Conservation (phyloP, 2,888 invertebrate genomes). For the Eupithecia dodoneata region DNA sequence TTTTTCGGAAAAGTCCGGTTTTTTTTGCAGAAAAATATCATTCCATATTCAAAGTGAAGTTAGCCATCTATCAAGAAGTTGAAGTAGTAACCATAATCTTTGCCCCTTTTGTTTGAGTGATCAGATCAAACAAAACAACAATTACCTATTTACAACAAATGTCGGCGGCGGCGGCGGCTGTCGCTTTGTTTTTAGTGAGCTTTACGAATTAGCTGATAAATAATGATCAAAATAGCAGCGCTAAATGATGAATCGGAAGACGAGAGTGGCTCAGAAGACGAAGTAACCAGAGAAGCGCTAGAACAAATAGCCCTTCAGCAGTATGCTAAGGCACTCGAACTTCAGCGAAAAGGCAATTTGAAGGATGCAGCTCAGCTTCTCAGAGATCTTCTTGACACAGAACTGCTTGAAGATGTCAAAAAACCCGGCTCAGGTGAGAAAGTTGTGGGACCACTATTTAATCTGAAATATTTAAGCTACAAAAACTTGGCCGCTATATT, state of each 20-base stretch:
- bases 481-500: constrained; percentile 91
- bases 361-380: constrained; percentile 88
- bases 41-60: too few species aligned
- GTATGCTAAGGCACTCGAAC: constrained; percentile 90
- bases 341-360: constrained; percentile 86
- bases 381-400: constrained; percentile 86
- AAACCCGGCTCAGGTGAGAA: constrained; percentile 81
- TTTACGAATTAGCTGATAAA: constrained; percentile 12
- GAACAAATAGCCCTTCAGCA: constrained; percentile 92
- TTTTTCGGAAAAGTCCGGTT: background rate
- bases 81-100: too few species aligned
- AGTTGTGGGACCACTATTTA: constrained; percentile 85
- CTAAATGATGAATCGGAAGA: constrained; percentile 86
- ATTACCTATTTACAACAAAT: background rate
- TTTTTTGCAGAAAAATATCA: too few species aligned
- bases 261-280: constrained; percentile 82
- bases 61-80: too few species aligned
- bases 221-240: constrained; percentile 86
- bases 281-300: constrained; percentile 81
- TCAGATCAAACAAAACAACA: background rate
- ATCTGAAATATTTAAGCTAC: constrained; percentile 92
- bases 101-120: too few species aligned
- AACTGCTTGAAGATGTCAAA: constrained; percentile 84
- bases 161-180: background rate
- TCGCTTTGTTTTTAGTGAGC: background rate